Conservation (phyloP, 2,888 invertebrate genomes). For the Brachylomia viminalis region DNA sequence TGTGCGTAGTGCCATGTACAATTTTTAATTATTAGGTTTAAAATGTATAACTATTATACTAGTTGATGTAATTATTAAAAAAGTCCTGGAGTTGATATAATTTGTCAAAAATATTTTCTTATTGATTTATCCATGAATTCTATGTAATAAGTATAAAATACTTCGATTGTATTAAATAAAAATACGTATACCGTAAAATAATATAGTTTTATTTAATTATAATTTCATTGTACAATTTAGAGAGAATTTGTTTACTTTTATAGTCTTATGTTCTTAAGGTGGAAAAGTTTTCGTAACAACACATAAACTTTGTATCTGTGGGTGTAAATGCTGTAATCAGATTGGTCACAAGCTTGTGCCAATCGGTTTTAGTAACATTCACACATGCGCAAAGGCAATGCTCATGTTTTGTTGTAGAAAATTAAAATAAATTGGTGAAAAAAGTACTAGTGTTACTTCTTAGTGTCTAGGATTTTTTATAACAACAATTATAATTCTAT, state of each 20-base stretch:
- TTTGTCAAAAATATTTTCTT: constrained; percentile 45
- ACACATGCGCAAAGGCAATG: not conserved
- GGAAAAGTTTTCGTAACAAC: not conserved
- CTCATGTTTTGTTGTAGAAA: not conserved
- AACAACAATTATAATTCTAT: not conserved
- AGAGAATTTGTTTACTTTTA: constrained; percentile 55
- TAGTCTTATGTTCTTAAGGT: constrained; percentile 47
- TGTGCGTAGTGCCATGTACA: constrained; percentile 46
- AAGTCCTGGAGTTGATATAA: constrained; percentile 32
- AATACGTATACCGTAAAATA: constrained; percentile 63
- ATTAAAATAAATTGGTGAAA: constrained; percentile 9
- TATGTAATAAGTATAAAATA: constrained; percentile 67
- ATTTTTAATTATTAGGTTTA: constrained; percentile 11
- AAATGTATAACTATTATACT: not conserved
- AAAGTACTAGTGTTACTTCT: not conserved
- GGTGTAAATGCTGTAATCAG: not conserved
- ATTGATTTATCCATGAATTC: constrained; percentile 48
- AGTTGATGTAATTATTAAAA: not conserved
- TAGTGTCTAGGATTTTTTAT: not conserved
- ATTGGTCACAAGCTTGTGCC: not conserved
- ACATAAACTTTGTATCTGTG: not conserved
- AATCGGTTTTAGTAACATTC: not conserved
- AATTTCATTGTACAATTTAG: constrained; percentile 53
- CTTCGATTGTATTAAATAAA: constrained; percentile 69
- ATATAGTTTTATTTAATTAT: constrained; percentile 41